Evolutionary conservation across 2,113 vertebrate genomes (phyloP), one percentile per base, ranked within the genome.

Genomic region (Ctenodactylus gundi): DNA sequence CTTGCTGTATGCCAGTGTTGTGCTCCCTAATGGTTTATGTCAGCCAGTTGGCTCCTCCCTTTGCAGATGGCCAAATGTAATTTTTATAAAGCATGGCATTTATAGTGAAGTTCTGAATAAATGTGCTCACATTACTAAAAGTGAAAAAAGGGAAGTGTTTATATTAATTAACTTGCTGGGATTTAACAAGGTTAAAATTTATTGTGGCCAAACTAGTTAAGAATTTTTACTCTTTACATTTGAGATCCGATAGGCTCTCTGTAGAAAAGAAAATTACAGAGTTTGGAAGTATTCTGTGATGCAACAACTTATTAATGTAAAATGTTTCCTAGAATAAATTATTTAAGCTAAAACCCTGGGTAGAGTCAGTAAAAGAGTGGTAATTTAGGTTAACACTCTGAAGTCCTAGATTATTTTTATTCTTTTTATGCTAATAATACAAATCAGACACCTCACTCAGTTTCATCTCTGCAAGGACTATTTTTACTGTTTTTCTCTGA

Each of bases 121-220:
- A 90, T 89, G 10, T 49, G 14, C 90, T 94, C 81, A 75, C 92
- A 51, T 51, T 83, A 91, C 51, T 70, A 92, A 91, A 93, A 68
- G 25, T 86, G 46, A 93, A 80, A n/a, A n/a, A n/a, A n/a, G n/a
- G n/a, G 62, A 93, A 80, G 21, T 78, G 36, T 41, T 76, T 86
- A 46, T 39, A 70, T 92, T 82, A 92, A 85, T n/a, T 41, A 70
- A 85, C 27, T 80, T 92, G 17, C 41, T 90, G 60, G 17, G 23
- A 83, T 82, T 88, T 76, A 88, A 86, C 49, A 86, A 87, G 21
- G 36, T 77, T 78, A 70, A 60, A 14, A 67, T 72, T 85, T 27
- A 68, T 41, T 85, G 25, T 90, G 55, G 82, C 46, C 57, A 81
- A 92, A 82, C 20, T 68, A 62, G n/a, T 0, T 85, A 81, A 90